Evolutionary conservation across 2,888 invertebrate species (phyloP).

Genomic region (Drosophila lacicola): DNA sequence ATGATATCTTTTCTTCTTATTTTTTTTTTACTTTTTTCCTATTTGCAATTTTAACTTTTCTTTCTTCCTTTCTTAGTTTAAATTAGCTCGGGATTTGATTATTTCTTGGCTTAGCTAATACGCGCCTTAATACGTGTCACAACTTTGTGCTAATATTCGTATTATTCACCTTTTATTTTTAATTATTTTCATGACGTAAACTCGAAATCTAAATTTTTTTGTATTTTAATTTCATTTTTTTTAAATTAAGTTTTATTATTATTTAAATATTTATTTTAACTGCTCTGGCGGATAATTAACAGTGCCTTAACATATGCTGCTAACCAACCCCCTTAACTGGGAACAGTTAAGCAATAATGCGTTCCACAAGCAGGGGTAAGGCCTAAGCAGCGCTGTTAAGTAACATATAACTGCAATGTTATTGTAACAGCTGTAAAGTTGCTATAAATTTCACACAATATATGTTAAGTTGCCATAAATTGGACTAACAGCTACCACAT

Average conservation of each 20-base stretch:
- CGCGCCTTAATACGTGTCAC: background rate
- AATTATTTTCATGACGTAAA: too few species aligned
- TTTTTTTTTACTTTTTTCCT: background rate
- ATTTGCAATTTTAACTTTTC: constrained; percentile 1
- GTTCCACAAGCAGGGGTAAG: constrained; percentile 12
- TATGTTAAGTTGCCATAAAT: constrained; percentile 30
- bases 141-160: background rate
- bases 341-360: constrained; percentile 38
- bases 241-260: background rate
- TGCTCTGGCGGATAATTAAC: background rate
- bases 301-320: constrained; percentile 3
- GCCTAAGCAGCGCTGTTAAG: constrained; percentile 7
- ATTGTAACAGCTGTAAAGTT: constrained; percentile 1
- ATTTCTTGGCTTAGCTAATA: background rate
- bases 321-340: constrained; percentile 14
- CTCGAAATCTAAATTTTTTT: background rate
- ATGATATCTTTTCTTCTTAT: background rate
- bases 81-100: background rate
- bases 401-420: constrained; percentile 4
- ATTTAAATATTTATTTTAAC: background rate
- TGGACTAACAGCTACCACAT: constrained; percentile 8
- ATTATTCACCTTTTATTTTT: background rate
- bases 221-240: background rate
- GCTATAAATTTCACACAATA: constrained; percentile 16
- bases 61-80: background rate